Evolutionary conservation across 2,113 vertebrate genomes (phyloP).

Genomic region (Promerops cafer): DNA sequence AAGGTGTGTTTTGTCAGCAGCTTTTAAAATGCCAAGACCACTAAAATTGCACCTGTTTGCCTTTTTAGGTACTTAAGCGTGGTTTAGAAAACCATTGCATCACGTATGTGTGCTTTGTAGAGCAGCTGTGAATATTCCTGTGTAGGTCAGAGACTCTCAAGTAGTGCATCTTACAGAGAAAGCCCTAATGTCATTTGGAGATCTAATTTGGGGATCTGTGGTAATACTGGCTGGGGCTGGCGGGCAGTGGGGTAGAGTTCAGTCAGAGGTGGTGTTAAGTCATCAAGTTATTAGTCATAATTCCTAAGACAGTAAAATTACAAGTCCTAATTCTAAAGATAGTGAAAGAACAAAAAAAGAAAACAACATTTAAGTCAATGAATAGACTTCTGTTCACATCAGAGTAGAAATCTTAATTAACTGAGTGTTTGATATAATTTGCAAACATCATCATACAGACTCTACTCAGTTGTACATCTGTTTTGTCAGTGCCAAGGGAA

Average conservation of each 20-base stretch:
- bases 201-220: not conserved
- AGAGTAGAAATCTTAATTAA: constrained; percentile 15
- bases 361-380: not conserved
- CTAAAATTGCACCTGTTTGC: not conserved
- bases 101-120: not conserved
- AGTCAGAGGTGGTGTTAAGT: not conserved
- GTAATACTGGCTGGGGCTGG: not conserved
- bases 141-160: not conserved
- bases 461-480: not conserved
- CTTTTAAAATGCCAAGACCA: not conserved
- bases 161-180: not conserved
- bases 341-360: not conserved
- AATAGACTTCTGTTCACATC: not conserved
- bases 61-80: not conserved
- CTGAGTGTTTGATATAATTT: constrained; percentile 6
- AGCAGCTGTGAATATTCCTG: not conserved
- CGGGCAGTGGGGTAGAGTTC: accelerated
- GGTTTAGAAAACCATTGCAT: not conserved
- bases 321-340: not conserved
- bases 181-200: not conserved
- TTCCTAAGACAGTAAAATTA: not conserved
- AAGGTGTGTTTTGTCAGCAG: not conserved
- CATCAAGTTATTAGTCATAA: not conserved
- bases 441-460: not conserved
- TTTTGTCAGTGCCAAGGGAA: not conserved